Base-by-base conservation (phyloP, 2,888 invertebrate species). In the Aromia moschata region DNA sequence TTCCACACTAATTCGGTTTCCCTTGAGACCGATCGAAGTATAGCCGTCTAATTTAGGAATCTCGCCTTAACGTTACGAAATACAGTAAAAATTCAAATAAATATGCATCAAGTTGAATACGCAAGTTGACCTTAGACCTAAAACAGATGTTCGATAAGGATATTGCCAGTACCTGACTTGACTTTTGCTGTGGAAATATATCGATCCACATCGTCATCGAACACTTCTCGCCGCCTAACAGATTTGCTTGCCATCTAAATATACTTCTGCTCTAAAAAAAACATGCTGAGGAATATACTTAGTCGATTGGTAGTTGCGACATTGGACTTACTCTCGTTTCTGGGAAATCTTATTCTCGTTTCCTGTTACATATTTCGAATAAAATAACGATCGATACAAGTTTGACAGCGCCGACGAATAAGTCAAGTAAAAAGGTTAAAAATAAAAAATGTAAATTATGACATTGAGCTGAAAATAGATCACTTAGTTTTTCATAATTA, bases 151-250 rank as follows among this genome's bases (percentile, higher is more conserved):
- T 37, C 47, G 37, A 37, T 49, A 49, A 49, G 20, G 20, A 49
- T 18, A 37, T 18, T 7, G 9, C 14, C 38, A n/a, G 33, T 69
- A 71, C 73, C 71, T 69, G 69, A 45, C 59, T 64, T 70, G 44
- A 70, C 62, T 67, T 70, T 73, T 11, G 64, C 54, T 14, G 67
- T 60, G 5, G 69, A 58, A 45, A 73, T 51, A 58, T 68, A 64
- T 49, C 61, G 63, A 56, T 67, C 67, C 14, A 68, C 49, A 25
- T 67, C 65, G 36, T 71, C 71, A 33, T 72, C 71, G 37, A 68
- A 60, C 73, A 80, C 82, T 83, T 83, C 83, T 82, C 81, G 82
- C 80, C 74, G 83, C 80, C 82, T 84, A 80, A 58, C 37, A 3
- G 62, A 59, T 40, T 58, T 54, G 10, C 60, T 63, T 7, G 65